phyloP scores from a whole-genome alignment of 2,888 invertebrate species.

The Sepiola atlantica region DNA sequence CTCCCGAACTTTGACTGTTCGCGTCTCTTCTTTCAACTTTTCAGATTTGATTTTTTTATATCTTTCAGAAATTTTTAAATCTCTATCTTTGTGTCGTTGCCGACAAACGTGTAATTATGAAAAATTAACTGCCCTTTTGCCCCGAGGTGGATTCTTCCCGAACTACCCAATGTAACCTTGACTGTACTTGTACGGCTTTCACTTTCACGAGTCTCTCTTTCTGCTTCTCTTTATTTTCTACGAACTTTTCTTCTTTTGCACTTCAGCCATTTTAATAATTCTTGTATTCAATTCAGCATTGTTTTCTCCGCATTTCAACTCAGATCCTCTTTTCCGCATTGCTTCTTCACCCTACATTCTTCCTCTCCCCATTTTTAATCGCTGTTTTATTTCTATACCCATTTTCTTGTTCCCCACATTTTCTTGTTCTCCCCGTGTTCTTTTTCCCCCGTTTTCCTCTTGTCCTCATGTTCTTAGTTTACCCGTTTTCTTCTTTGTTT shows the following conservation, averaged over 20 bases:
- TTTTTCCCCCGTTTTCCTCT: neutral
- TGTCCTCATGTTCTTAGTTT: neutral
- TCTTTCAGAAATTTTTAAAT: no score
- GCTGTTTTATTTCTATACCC: neutral
- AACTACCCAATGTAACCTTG: neutral
- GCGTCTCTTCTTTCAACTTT: neutral
- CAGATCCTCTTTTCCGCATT: neutral
- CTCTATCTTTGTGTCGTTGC: neutral
- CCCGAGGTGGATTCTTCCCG: neutral
- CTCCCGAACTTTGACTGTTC: neutral
- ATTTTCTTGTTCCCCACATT: neutral
- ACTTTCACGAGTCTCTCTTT: neutral
- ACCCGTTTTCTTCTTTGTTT: neutral
- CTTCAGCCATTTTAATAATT: no score
- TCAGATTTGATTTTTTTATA: neutral
- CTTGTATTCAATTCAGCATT: no score
- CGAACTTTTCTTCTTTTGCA: no score
- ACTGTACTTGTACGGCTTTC: neutral
- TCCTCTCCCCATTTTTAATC: neutral
- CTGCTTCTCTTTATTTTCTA: neutral
- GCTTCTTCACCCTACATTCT: neutral
- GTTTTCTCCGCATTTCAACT: neutral
- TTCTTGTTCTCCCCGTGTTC: neutral
- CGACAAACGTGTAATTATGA: constrained; percentile 21
- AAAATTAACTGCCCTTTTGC: constrained; percentile 18